Percentiles rank a stretch among this genome's conserved stretches.
These are phyloP conservation scores for Crotalus helleri DNA, from an alignment of 2,113 vertebrate genomes.

Conservation along the genomic window DNA sequence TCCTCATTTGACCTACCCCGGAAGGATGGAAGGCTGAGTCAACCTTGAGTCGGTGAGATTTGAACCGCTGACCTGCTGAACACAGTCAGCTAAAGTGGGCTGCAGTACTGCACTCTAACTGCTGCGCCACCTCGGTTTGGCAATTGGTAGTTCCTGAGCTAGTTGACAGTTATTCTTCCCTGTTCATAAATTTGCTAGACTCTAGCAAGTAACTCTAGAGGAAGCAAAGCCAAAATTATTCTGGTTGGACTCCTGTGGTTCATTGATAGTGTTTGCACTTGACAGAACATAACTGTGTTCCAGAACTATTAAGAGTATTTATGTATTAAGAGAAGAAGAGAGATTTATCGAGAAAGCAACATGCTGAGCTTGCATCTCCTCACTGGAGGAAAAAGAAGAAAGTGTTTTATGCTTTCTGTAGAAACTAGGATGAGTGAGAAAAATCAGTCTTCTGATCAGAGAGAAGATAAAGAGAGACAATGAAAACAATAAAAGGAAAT, in stretches of 20 bases:
- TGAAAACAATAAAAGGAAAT: not conserved
- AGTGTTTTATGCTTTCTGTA: not conserved
- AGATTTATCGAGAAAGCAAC: not conserved
- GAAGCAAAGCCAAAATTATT: not conserved
- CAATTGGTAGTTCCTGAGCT: not conserved
- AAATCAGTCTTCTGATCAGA: not conserved
- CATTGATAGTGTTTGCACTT: not conserved
- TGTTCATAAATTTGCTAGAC: not conserved
- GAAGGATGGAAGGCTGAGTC: too few species aligned
- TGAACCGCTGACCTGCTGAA: too few species aligned
- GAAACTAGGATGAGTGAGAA: not conserved
- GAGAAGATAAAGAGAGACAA: not conserved
- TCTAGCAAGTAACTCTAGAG: not conserved
- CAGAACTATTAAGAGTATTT: not conserved
- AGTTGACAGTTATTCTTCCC: not conserved
- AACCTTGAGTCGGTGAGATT: too few species aligned
- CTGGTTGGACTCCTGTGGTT: not conserved
- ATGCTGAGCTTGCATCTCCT: not conserved
- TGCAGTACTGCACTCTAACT: too few species aligned
- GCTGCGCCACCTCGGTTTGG: not conserved
- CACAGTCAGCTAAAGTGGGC: too few species aligned
- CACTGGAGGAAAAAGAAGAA: accelerated
- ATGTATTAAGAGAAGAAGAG: not conserved
- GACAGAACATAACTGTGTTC: not conserved
- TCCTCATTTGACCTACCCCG: too few species aligned